phyloP scores from a whole-genome alignment of 1,140 invertebrate genomes.

The Dendroctonus ponderosae region DNA sequence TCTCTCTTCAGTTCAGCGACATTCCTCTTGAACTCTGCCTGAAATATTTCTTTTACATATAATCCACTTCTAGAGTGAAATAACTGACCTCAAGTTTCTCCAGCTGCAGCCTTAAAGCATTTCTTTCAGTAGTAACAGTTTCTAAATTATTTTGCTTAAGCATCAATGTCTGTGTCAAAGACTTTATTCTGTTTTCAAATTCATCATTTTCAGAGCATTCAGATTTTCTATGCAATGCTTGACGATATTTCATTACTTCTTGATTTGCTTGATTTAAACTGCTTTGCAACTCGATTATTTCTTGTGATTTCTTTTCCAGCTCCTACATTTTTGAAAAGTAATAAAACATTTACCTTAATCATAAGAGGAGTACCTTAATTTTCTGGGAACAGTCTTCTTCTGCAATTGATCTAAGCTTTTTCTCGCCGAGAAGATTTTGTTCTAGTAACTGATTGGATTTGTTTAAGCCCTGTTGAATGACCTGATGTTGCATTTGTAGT shows the following conservation, averaged over 20 bases:
- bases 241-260: conserved; percentile 37
- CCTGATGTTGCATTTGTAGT: conserved; percentile 44
- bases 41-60: conserved; percentile 30
- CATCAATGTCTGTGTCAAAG: conserved; percentile 76
- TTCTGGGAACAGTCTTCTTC: conserved; percentile 61
- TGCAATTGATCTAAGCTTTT: conserved; percentile 54
- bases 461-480: conserved; percentile 42
- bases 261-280: conserved; percentile 28
- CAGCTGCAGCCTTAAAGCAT: conserved; percentile 73
- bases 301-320: conserved; percentile 51
- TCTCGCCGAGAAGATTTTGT: conserved; percentile 58
- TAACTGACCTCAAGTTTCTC: conserved; percentile 71
- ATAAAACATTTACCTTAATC: background rate
- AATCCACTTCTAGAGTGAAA: conserved; percentile 2
- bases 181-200: conserved; percentile 66
- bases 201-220: conserved; percentile 49
- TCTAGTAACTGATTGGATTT: conserved; percentile 50
- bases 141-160: conserved; percentile 78
- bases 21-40: conserved; percentile 43
- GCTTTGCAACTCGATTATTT: conserved; percentile 54
- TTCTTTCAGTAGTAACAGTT: conserved; percentile 73
- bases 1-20: conserved; percentile 38
- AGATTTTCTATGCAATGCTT: conserved; percentile 26
- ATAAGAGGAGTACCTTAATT: conserved; percentile 50
- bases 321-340: conserved; percentile 54